Conservation (phyloP, 1,140 invertebrate species). For the Heliconius nattereri region DNA sequence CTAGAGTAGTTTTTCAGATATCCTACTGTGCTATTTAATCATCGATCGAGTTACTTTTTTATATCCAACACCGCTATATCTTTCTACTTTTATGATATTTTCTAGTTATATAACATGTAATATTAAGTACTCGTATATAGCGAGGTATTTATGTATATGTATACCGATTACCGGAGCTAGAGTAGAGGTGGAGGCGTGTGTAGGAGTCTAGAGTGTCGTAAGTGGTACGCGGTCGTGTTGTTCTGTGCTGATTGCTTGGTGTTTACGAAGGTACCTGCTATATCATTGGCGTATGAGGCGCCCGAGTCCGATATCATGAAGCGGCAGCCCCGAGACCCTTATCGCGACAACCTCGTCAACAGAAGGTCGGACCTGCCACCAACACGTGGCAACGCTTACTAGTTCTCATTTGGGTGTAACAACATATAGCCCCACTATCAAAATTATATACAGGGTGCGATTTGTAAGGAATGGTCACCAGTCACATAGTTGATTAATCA, state of each 20-base stretch:
- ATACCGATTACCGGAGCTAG: constrained; percentile 54
- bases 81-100: constrained; percentile 60
- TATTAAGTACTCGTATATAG: constrained; percentile 56
- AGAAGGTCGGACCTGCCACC: constrained; percentile 86
- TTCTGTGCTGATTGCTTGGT: constrained; percentile 77
- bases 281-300: constrained; percentile 97
- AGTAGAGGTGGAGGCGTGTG: constrained; percentile 52
- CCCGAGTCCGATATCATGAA: constrained; percentile 99
- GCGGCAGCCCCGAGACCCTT: constrained; percentile 95
- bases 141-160: constrained; percentile 46
- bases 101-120: constrained; percentile 61
- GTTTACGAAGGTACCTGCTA: constrained; percentile 92
- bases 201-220: constrained; percentile 52
- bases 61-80: constrained; percentile 64
- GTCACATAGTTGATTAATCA: constrained; percentile 15
- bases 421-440: constrained; percentile 60
- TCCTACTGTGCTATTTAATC: constrained; percentile 50
- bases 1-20: constrained; percentile 66
- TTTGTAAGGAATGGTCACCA: constrained; percentile 36
- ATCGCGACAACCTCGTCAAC: constrained; percentile 97
- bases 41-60: constrained; percentile 57
- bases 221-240: constrained; percentile 50
- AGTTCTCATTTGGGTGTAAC: constrained; percentile 72
- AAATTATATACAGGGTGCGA: constrained; percentile 43
- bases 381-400: constrained; percentile 59